A percentile compares a stretch with the other conserved stretches of the same genome.
Evolutionary conservation across 2,797 vertebrate genomes (phyloP).

Genomic region (Chrysocyon brachyurus): DNA sequence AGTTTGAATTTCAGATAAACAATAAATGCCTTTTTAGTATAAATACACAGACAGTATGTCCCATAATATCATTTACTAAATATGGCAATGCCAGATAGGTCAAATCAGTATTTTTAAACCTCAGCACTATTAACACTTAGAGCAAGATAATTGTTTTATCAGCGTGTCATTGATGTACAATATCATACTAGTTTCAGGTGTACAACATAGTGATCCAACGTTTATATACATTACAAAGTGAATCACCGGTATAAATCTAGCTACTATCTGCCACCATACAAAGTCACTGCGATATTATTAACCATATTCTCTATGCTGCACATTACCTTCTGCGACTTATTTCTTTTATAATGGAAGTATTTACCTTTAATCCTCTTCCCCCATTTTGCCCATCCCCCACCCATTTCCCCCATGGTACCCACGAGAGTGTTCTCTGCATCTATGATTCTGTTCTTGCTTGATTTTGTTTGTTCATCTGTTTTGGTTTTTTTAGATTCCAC

Average conservation of each 20-base stretch:
- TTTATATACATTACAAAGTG: not conserved
- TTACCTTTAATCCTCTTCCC: not conserved
- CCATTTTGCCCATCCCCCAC: not conserved
- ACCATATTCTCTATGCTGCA: not conserved
- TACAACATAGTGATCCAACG: not conserved
- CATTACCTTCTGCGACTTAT: not conserved
- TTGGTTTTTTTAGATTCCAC: not conserved
- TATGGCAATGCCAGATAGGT: not conserved
- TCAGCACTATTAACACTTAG: not conserved
- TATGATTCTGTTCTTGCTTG: not conserved
- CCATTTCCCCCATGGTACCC: not conserved
- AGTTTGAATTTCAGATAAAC: not conserved
- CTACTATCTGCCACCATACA: not conserved
- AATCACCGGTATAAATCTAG: not conserved
- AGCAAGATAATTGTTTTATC: not conserved
- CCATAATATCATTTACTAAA: not conserved
- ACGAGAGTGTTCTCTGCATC: not conserved
- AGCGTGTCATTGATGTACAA: not conserved
- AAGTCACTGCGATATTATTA: not conserved
- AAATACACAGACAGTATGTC: not conserved
- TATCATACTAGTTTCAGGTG: not conserved
- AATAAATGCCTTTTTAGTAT: not conserved
- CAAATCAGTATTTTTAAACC: not conserved
- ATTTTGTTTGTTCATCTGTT: not conserved
- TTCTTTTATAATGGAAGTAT: not conserved